Percentiles rank a stretch among this genome's conserved stretches.
phyloP scores from a whole-genome alignment of 2,888 invertebrate genomes.

The Drosophila pseudotalamancana region DNA sequence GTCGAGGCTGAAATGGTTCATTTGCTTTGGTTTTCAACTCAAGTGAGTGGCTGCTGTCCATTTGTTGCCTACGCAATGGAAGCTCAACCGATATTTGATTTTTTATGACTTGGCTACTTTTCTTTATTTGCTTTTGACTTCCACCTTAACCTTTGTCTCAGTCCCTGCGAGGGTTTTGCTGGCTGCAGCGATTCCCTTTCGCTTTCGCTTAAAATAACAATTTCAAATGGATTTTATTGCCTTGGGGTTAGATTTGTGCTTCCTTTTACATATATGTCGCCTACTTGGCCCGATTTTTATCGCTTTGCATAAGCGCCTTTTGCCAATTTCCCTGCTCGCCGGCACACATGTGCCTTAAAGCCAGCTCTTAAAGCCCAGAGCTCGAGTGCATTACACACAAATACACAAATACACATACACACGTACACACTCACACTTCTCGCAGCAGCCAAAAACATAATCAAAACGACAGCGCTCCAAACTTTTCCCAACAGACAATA shows the following conservation, averaged over 20 bases:
- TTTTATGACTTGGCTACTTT: constrained; percentile 70
- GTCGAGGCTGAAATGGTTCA: constrained; percentile 44
- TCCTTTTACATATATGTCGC: constrained; percentile 40
- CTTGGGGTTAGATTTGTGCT: constrained; percentile 68
- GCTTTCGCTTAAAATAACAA: constrained; percentile 77
- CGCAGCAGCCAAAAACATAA: constrained; percentile 30
- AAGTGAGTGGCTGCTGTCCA: constrained; percentile 41
- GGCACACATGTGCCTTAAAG: constrained; percentile 44
- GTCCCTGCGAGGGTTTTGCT: constrained; percentile 14
- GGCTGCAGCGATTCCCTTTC: constrained; percentile 34
- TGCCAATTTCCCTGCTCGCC: constrained; percentile 40
- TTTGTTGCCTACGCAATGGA: constrained; percentile 48
- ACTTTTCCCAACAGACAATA: constrained; percentile 66
- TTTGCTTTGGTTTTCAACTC: constrained; percentile 49
- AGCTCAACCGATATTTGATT: constrained; percentile 73
- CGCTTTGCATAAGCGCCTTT: constrained; percentile 78
- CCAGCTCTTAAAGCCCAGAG: constrained; percentile 27
- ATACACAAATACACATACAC: not conserved
- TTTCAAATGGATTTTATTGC: constrained; percentile 81
- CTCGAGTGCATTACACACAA: constrained; percentile 63
- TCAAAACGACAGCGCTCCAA: constrained; percentile 27
- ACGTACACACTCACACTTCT: constrained; percentile 20
- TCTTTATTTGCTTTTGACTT: constrained; percentile 32
- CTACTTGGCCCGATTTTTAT: constrained; percentile 50
- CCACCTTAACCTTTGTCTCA: constrained; percentile 22